Base-by-base conservation (phyloP, 2,113 vertebrate species). In the Antechinus stuartii region DNA sequence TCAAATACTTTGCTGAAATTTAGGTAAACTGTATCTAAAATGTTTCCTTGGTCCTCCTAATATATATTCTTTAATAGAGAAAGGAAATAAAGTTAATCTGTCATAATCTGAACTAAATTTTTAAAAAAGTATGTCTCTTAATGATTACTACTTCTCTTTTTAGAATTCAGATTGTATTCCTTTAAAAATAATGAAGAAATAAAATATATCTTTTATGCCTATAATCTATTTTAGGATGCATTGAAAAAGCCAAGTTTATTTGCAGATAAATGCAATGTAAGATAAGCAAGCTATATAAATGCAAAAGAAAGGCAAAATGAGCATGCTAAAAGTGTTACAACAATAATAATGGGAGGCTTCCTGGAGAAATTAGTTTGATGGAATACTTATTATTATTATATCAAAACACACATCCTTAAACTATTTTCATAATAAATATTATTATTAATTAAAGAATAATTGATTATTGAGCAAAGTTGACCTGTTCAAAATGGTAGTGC, bases 361-460 rank as follows among this genome's bases (percentile, higher is more conserved):
- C 27, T 68, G 57, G 57, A 35, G 11, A 68, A 68, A 35, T 68
- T 35, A 68, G 30, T 68, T 68, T 68, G 10, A 68, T 12, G 8
- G 56, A 57, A 57, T 57, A 57, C 1, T 9, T 57, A 27, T 61
- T 30, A 35, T 68, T 11, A 68, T 30, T 35, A 14, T 35, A 35
- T 61, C 57, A 35, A 68, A 35, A 8, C 27, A 35, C 30, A 68
- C 10, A 68, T 68, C 27, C 57, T 30, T 35, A 68, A 68, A 35
- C 57, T 68, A 35, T 14, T 68, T 35, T 68, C 57, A 35, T 35
- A 68, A 30, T 42, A 42, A 42, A 0, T 68, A 61, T 61, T 61
- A 30, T 35, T 68, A 35, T 68, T 68, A 35, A 68, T 92, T 10
- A 93, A 91, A 95, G 94, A 96, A 54, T 35, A 94, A 68, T 90